Evolutionary conservation across 2,888 invertebrate species (phyloP), one percentile per base, ranked within the genome.

Genomic region (Elysia crispata): DNA sequence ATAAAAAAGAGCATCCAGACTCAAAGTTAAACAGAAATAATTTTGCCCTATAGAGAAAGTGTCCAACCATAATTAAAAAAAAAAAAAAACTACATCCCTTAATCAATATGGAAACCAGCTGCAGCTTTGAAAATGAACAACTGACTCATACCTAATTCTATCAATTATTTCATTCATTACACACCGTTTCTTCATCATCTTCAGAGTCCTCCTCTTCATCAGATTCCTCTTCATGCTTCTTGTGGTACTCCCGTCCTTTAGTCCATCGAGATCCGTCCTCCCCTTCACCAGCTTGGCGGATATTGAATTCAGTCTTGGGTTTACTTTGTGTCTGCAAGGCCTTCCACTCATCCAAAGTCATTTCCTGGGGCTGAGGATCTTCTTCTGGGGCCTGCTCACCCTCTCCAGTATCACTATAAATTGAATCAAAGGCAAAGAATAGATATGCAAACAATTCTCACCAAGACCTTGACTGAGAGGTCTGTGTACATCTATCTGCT

Each of bases 281-380:
- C 66, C 98, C 98, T 93, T 98, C 98, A 41, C 97, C 97, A 77
- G 98, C 96, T 93, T 97, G 97, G 80, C 98, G 95, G 90, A 97
- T 93, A 92, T 98, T 98, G 92, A 95, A 98, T 87, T 95, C 95
- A 74, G 97, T 96, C 92, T 97, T 96, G 82, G 94, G 94, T 87
- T 97, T 95, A 77, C 94, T 95, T 89, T 95, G 91, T n/a, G 86
- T 86, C 89, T 96, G 96, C 89, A 96, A 93, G 80, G 97, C 97
- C 93, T 97, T 97, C 95, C 97, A 98, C 94, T 98, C 98, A 91
- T 98, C 98, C 87, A 98, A 94, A 57, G 98, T 98, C 92, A 98
- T 94, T 93, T 96, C 96, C 89, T 96, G 95, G 74, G 95, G 95
- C 92, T 95, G 96, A 86, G 96, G 96, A 89, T 96, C 96, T 66